phyloP scores from a whole-genome alignment of 1,140 invertebrate genomes.

The Lepidotrigona ventralis region DNA sequence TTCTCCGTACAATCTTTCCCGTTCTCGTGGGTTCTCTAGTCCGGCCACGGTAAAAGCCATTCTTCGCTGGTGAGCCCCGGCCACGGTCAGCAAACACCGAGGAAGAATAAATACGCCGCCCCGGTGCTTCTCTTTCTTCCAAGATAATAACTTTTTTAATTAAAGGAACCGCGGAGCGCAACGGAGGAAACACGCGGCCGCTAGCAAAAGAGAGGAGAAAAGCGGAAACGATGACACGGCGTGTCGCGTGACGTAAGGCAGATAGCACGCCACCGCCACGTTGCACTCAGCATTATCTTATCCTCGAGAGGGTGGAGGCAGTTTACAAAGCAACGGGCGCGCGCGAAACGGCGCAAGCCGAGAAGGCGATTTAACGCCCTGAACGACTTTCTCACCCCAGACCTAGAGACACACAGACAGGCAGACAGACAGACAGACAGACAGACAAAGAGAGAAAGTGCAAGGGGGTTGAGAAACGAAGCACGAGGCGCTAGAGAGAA shows the following conservation, averaged over 20 bases:
- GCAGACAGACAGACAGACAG: too few species aligned
- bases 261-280: conserved; percentile 2
- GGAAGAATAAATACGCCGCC: conserved; percentile 32
- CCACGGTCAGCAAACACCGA: conserved; percentile 38
- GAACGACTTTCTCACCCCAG: conserved; percentile 57
- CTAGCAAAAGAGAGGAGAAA: background rate
- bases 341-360: conserved; percentile 32
- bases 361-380: conserved; percentile 70
- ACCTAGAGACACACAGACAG: background rate
- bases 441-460: background rate
- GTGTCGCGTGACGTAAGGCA: conserved; percentile 34
- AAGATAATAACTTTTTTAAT: conserved; percentile 62
- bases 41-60: background rate
- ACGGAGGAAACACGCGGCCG: background rate
- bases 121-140: conserved; percentile 15
- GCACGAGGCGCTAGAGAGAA: conserved; percentile 32
- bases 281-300: conserved; percentile 49
- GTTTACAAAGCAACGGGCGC: conserved; percentile 48
- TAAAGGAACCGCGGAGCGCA: conserved; percentile 45
- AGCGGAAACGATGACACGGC: background rate
- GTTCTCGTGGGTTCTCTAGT: background rate
- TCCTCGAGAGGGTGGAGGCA: conserved; percentile 27
- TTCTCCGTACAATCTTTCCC: background rate
- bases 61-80: background rate
- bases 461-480: conserved; percentile 15